phyloP scores from a whole-genome alignment of 92 coral and sea anemone species.

The Epizoanthus rinbou region DNA sequence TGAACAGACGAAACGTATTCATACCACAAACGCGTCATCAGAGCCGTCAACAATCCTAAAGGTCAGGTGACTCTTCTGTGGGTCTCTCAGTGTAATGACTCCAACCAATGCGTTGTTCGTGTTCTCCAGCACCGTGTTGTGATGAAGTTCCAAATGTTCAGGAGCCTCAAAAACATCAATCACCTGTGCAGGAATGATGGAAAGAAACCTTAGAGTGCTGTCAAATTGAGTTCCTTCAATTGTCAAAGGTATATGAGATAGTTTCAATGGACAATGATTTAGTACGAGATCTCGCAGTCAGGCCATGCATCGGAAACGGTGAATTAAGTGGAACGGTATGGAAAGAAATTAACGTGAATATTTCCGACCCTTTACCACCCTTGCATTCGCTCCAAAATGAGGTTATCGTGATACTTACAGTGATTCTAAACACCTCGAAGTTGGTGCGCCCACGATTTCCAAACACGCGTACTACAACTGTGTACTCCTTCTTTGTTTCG shows the following conservation, averaged over 20 bases:
- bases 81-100: slow-evolving; percentile 61
- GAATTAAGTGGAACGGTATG: too few relatives aligned
- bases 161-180: slow-evolving; percentile 69
- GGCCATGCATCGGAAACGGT: too few relatives aligned
- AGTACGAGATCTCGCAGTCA: too few relatives aligned
- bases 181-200: slow-evolving; percentile 40
- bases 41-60: slow-evolving; percentile 44
- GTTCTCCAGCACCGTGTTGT: slow-evolving; percentile 62
- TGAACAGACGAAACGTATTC: not conserved
- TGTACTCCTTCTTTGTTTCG: slow-evolving; percentile 52
- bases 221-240: not conserved
- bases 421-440: slow-evolving; percentile 58
- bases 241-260: not conserved
- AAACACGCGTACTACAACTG: slow-evolving; percentile 62
- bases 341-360: too few relatives aligned
- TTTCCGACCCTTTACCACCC: too few relatives aligned
- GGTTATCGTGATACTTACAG: slow-evolving; percentile 44
- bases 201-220: not conserved
- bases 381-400: too few relatives aligned
- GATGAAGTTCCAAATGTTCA: slow-evolving; percentile 68
- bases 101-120: slow-evolving; percentile 63
- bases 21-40: slow-evolving; percentile 57
- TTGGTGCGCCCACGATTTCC: slow-evolving; percentile 68
- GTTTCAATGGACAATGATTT: too few relatives aligned
- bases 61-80: slow-evolving; percentile 57